Evolutionary conservation across 30 jellyfish, hydroid and myxozoan species (phyloP).

Genomic region (Chironex yamaguchii): DNA sequence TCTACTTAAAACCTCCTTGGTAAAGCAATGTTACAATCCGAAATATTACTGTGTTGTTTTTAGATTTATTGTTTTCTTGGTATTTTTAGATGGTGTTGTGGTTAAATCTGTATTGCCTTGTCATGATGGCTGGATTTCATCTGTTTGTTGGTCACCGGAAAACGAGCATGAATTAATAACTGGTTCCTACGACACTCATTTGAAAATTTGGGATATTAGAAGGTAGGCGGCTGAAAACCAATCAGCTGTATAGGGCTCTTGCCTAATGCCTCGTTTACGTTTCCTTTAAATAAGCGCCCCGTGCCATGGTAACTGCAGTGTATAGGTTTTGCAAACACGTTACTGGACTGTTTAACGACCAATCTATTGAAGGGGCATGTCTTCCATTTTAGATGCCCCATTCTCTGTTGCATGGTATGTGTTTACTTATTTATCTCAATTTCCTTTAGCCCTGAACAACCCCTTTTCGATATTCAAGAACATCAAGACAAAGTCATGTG

Average conservation of each 20-base stretch:
- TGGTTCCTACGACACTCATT: conserved; percentile 84
- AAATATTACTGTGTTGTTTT: too few relatives aligned
- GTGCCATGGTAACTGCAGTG: too few relatives aligned
- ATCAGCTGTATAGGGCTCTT: too few relatives aligned
- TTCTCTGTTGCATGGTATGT: too few relatives aligned
- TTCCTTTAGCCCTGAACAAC: conserved; percentile 47
- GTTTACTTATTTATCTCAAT: too few relatives aligned
- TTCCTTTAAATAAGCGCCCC: too few relatives aligned
- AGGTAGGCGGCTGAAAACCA: too few relatives aligned
- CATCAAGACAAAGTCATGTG: conserved; percentile 96
- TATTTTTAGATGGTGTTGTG: conserved; percentile 76
- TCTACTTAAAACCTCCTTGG: background rate
- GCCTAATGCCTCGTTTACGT: too few relatives aligned
- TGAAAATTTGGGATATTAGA: conserved; percentile 90
- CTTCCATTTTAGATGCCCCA: too few relatives aligned
- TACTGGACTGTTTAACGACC: too few relatives aligned
- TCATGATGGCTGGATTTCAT: conserved; percentile 96
- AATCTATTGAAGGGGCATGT: too few relatives aligned
- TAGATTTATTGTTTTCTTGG: background rate
- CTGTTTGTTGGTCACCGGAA: conserved; percentile 95
- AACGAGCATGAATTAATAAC: conserved; percentile 73
- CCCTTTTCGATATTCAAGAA: conserved; percentile 60
- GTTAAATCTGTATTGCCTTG: conserved; percentile 81
- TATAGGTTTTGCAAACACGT: too few relatives aligned
- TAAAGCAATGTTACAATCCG: background rate